Conservation (phyloP, 2,888 invertebrate genomes). For the Smittia sp. region DNA sequence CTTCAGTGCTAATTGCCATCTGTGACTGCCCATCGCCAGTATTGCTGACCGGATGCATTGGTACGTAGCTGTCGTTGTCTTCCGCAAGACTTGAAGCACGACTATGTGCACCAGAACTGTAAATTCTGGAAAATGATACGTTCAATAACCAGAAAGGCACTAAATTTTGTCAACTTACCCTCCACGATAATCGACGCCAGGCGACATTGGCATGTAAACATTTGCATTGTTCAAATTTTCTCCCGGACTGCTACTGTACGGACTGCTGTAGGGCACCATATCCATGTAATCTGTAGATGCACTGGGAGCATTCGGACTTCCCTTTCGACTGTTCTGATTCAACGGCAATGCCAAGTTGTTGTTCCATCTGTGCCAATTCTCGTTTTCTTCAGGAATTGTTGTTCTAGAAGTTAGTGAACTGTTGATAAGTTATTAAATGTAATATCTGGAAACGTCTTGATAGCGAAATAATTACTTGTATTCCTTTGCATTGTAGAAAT, state of each 20-base stretch:
- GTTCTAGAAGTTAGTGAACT: neutral
- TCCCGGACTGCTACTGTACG: conserved; percentile 56
- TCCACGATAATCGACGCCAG: conserved; percentile 47
- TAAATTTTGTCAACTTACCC: conserved; percentile 44
- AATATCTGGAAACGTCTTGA: too few species aligned
- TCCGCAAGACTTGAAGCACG: conserved; percentile 62
- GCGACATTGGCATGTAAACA: conserved; percentile 59
- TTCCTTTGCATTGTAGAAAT: neutral
- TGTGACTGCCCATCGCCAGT: conserved; percentile 43
- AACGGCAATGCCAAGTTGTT: conserved; percentile 14
- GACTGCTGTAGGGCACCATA: conserved; percentile 53
- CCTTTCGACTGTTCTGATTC: conserved; percentile 43
- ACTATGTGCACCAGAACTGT: conserved; percentile 58
- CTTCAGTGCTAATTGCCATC: conserved; percentile 48
- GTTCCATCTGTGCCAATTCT: conserved; percentile 31
- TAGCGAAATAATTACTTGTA: conserved; percentile 28
- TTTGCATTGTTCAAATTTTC: conserved; percentile 45
- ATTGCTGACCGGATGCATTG: conserved; percentile 61
- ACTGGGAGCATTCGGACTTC: conserved; percentile 43
- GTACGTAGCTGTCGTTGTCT: conserved; percentile 61
- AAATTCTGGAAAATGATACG: conserved; percentile 27
- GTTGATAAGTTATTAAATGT: conserved; percentile 1
- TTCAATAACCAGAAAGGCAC: too few species aligned
- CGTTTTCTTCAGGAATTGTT: conserved; percentile 23
- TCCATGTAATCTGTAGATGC: conserved; percentile 51